Conservation (phyloP, 2,797 vertebrate species). For the Adrianichthys oophorus region DNA sequence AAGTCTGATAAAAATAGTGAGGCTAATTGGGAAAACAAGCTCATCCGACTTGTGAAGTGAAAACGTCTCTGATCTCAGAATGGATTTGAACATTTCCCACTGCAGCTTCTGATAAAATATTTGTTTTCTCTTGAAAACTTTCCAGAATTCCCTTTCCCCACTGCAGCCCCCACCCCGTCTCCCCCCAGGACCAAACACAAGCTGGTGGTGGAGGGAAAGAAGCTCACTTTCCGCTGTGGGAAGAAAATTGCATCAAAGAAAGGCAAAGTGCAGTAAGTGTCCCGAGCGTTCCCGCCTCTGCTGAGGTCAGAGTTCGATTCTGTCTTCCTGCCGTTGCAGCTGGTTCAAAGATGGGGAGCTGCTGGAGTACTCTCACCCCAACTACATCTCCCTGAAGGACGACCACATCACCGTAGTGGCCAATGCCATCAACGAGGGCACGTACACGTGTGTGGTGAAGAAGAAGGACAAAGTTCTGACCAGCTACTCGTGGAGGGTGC, state of each 20-base stretch:
- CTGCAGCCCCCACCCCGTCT: slow-evolving; percentile 80
- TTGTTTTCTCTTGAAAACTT: slow-evolving; percentile 9
- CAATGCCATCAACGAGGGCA: slow-evolving; percentile 96
- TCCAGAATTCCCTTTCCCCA: slow-evolving; percentile 93
- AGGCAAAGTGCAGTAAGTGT: slow-evolving; percentile 95
- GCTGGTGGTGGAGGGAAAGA: slow-evolving; percentile 90
- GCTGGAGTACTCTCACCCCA: slow-evolving; percentile 90
- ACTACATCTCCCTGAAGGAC: slow-evolving; percentile 89
- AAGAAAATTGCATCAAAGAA: slow-evolving; percentile 94
- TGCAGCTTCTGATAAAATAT: background rate
- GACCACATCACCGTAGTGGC: slow-evolving; percentile 94
- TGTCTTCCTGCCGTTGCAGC: slow-evolving; percentile 68
- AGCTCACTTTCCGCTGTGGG: slow-evolving; percentile 93
- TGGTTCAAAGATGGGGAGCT: slow-evolving; percentile 98
- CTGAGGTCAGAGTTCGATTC: background rate
- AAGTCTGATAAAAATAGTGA: too few relatives aligned
- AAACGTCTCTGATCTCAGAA: too few relatives aligned
- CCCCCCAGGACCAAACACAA: slow-evolving; percentile 91
- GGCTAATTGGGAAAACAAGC: too few relatives aligned
- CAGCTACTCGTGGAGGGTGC: slow-evolving; percentile 93
- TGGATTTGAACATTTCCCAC: too few relatives aligned
- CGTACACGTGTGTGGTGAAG: slow-evolving; percentile 92
- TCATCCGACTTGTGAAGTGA: too few relatives aligned
- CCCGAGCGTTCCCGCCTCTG: background rate
- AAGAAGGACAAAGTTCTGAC: slow-evolving; percentile 89